Base-by-base conservation (phyloP, 2,113 vertebrate species). In the Hassar affinis region DNA sequence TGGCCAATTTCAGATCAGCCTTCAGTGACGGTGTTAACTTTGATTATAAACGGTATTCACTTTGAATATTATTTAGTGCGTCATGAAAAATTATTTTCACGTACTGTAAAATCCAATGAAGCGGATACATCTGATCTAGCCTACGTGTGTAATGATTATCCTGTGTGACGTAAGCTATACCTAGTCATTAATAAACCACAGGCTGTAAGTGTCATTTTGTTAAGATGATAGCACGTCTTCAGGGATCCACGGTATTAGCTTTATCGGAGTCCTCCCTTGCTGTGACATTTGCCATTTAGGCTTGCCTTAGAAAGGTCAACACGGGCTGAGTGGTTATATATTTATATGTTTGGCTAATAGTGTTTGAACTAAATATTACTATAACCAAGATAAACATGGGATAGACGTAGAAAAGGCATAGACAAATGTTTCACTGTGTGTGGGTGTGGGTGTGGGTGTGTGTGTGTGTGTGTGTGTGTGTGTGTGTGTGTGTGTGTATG, bases 311-410 rank as follows among this genome's bases (percentile, higher is more conserved):
- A 84, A 68, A 82, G 77, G 77, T 82, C 82, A 83, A 79, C 79
- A 84, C 49, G 77, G 84, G 79, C 0, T n/a, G 69, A 84, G 80
- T 72, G 20, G 71, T 85, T 85, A 92, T 90, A 90, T 90, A 90
- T 92, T 90, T 91, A 89, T 76, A 90, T 87, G 82, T n/a, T 74
- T 75, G 52, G 54, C 86, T 89, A 85, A 89, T 88, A 85, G 79
- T 86, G 86, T 89, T 90, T 88, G 85, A 90, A 89, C 88, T 86
- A 91, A 92, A 90, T 89, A 91, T 88, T 87, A 88, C 88, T 88
- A 84, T 85, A 88, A 89, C 89, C 84, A 92, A 89, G 85, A 90
- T 90, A 90, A 92, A 91, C 86, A 89, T 78, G 64, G 88, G 85
- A 90, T 83, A 86, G 2, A 42, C 38, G 38, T 56, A 87, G 80